phyloP scores from a whole-genome alignment of 2,888 invertebrate species.

The Polymixis lichenea region DNA sequence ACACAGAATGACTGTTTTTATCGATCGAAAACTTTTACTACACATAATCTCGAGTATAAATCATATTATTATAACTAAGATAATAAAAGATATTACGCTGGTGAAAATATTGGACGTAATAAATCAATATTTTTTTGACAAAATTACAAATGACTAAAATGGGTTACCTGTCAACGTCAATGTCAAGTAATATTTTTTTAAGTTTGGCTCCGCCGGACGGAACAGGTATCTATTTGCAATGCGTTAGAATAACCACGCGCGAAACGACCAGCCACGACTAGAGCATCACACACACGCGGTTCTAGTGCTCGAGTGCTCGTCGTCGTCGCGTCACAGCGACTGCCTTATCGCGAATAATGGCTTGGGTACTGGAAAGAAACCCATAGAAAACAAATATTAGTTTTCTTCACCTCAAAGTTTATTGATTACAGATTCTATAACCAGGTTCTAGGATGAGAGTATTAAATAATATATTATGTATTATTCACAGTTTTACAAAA shows the following conservation, averaged over 20 bases:
- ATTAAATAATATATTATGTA: neutral
- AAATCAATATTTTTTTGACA: slow-evolving; percentile 76
- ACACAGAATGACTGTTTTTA: slow-evolving; percentile 64
- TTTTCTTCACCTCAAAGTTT: slow-evolving; percentile 54
- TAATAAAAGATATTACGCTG: slow-evolving; percentile 50
- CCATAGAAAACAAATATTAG: slow-evolving; percentile 65
- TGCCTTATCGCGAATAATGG: slow-evolving; percentile 70
- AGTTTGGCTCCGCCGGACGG: slow-evolving; percentile 64
- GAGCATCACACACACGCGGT: slow-evolving; percentile 45
- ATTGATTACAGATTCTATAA: slow-evolving; percentile 31
- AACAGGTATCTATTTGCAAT: slow-evolving; percentile 55
- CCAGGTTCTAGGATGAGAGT: neutral
- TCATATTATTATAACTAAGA: slow-evolving; percentile 63
- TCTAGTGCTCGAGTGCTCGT: too few species aligned
- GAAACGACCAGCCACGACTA: slow-evolving; percentile 76
- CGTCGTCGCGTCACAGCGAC: slow-evolving; percentile 73
- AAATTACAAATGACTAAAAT: slow-evolving; percentile 47
- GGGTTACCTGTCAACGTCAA: slow-evolving; percentile 86
- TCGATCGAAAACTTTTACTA: slow-evolving; percentile 65
- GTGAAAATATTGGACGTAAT: slow-evolving; percentile 63
- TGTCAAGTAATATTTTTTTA: slow-evolving; percentile 71
- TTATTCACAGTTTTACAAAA: slow-evolving; percentile 21
- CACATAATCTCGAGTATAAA: slow-evolving; percentile 72
- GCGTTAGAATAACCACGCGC: slow-evolving; percentile 60
- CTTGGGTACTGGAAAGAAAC: slow-evolving; percentile 78